phyloP scores from a whole-genome alignment of 2,113 vertebrate genomes.

The Myotis davidii region DNA sequence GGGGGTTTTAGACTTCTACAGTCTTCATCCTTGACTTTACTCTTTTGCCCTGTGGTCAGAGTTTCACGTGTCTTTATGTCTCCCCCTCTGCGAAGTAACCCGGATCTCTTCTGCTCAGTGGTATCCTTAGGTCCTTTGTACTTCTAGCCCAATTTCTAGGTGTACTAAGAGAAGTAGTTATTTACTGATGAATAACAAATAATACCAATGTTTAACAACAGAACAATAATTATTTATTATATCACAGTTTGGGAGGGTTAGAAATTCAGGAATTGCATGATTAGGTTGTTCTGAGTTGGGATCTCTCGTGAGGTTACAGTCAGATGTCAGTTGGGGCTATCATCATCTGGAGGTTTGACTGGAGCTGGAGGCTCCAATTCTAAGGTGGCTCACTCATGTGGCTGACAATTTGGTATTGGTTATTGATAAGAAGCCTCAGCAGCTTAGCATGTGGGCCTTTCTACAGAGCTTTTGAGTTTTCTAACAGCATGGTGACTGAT shows the following conservation, averaged over 20 bases:
- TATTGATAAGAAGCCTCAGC: not conserved
- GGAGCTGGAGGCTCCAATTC: not conserved
- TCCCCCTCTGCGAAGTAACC: not conserved
- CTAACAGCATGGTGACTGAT: not conserved
- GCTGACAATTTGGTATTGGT: not conserved
- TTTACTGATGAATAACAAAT: not conserved
- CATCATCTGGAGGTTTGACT: not conserved
- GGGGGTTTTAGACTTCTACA: not conserved
- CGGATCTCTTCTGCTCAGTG: not conserved
- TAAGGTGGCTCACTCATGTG: not conserved
- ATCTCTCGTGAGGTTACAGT: not conserved
- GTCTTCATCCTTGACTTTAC: not conserved
- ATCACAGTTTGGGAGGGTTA: not conserved
- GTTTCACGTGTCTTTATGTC: not conserved
- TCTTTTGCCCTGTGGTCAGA: not conserved
- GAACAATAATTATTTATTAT: not conserved
- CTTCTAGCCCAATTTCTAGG: not conserved
- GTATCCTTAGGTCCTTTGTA: not conserved
- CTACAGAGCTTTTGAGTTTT: not conserved
- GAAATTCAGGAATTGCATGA: not conserved
- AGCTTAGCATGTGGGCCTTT: not conserved
- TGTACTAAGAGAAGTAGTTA: not conserved
- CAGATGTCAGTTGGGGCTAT: not conserved
- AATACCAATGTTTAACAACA: not conserved
- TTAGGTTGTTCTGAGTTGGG: not conserved